These are phyloP conservation scores for Crotalus viridis DNA, from an alignment of 2,113 vertebrate species.

Conservation along the genomic window DNA sequence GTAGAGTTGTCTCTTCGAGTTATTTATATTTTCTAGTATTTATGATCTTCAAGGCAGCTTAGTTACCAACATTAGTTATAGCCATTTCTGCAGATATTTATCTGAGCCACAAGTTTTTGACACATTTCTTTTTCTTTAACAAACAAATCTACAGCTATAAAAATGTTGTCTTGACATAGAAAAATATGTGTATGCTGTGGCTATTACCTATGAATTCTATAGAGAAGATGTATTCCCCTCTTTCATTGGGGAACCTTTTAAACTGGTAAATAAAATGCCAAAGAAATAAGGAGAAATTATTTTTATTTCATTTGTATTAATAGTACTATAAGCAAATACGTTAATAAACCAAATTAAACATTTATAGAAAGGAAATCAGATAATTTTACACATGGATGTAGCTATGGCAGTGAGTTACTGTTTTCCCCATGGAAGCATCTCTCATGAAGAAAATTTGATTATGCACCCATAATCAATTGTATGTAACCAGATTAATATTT, in stretches of 20 bases:
- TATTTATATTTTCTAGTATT: slow-evolving; percentile 73
- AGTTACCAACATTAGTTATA: slow-evolving; percentile 77
- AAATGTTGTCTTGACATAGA: slow-evolving; percentile 67
- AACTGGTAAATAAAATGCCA: slow-evolving; percentile 50
- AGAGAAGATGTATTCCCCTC: slow-evolving; percentile 47
- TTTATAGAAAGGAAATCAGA: neutral
- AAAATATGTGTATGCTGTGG: slow-evolving; percentile 64
- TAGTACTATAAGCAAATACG: neutral
- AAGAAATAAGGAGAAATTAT: slow-evolving; percentile 29
- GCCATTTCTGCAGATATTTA: slow-evolving; percentile 73
- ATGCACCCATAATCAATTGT: neutral
- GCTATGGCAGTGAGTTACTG: neutral
- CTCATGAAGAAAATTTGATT: neutral
- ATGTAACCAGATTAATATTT: neutral
- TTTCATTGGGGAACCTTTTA: slow-evolving; percentile 48
- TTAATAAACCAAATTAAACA: neutral
- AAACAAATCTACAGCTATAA: slow-evolving; percentile 65
- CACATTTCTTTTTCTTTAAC: slow-evolving; percentile 71
- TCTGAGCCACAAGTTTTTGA: slow-evolving; percentile 69
- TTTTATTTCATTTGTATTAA: neutral
- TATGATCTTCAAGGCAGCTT: slow-evolving; percentile 70
- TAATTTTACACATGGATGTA: neutral
- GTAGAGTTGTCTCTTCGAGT: slow-evolving; percentile 69
- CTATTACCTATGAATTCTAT: slow-evolving; percentile 66
- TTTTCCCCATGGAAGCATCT: neutral